phyloP scores from a whole-genome alignment of 35 echinoderm and acorn worm genomes.

The Ophioderma brevispina region DNA sequence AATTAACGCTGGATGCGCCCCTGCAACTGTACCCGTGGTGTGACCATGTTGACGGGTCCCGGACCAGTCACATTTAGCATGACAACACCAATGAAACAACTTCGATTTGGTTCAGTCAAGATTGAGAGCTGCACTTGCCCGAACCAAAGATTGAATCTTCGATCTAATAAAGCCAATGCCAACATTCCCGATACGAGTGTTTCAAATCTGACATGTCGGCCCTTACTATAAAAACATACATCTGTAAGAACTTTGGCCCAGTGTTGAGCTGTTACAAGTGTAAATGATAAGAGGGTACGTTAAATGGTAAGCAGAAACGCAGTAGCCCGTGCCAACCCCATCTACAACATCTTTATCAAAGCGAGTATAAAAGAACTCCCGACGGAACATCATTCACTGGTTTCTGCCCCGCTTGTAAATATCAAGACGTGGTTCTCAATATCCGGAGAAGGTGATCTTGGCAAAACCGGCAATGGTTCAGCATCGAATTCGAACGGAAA shows the following conservation, averaged over 20 bases:
- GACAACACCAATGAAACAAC: too few relatives aligned
- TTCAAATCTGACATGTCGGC: background rate
- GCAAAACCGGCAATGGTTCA: constrained; percentile 30
- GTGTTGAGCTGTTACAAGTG: background rate
- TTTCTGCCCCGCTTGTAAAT: background rate
- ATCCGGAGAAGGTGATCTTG: constrained; percentile 25
- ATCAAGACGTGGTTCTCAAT: constrained; percentile 44
- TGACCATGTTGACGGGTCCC: too few relatives aligned
- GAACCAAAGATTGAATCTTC: background rate
- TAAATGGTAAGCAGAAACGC: background rate
- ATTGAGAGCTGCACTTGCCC: background rate
- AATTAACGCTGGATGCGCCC: too few relatives aligned
- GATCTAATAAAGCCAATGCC: background rate
- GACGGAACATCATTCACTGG: background rate
- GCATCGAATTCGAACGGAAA: constrained; percentile 54
- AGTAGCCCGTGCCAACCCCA: background rate
- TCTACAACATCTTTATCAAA: background rate
- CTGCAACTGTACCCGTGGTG: too few relatives aligned
- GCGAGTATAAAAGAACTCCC: background rate
- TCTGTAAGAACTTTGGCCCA: background rate
- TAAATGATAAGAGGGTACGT: background rate
- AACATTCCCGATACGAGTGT: background rate
- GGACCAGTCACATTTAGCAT: too few relatives aligned
- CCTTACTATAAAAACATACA: background rate
- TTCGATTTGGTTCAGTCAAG: too few relatives aligned